phyloP scores from a whole-genome alignment of 2,888 invertebrate species.

The Mythimna loreyi region DNA sequence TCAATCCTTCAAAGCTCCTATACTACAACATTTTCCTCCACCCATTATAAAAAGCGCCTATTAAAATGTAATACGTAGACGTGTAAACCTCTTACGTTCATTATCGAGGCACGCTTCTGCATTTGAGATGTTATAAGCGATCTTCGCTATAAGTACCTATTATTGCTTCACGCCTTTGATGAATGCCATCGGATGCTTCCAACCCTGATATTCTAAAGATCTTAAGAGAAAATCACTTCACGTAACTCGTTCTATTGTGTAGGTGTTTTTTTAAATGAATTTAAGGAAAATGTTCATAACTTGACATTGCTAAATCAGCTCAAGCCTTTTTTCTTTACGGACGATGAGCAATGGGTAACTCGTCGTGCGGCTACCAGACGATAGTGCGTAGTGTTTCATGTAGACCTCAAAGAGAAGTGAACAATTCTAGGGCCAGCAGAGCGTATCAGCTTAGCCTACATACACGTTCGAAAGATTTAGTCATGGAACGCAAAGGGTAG shows the following conservation, averaged over 20 bases:
- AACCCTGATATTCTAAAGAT: constrained; percentile 53
- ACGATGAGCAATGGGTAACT: too few relatives aligned
- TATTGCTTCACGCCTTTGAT: constrained; percentile 59
- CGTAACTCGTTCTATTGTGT: constrained; percentile 18
- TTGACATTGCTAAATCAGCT: too few relatives aligned
- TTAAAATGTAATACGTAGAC: not conserved
- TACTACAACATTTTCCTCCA: too few relatives aligned
- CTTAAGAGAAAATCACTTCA: constrained; percentile 29
- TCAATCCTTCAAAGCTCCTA: too few relatives aligned
- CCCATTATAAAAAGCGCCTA: not conserved
- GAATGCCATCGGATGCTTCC: constrained; percentile 44
- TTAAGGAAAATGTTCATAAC: not conserved
- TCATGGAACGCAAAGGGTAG: too few relatives aligned
- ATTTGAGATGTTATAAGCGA: constrained; percentile 8
- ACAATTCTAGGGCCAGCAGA: too few relatives aligned
- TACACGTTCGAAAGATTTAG: too few relatives aligned
- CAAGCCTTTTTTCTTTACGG: too few relatives aligned
- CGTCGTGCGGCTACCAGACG: too few relatives aligned
- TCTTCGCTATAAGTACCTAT: constrained; percentile 49
- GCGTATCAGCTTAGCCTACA: too few relatives aligned
- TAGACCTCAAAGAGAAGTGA: too few relatives aligned
- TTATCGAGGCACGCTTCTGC: not conserved
- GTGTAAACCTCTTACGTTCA: constrained; percentile 2
- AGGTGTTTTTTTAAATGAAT: constrained; percentile 2
- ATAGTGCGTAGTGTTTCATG: too few relatives aligned